Evolutionary conservation across 2,797 vertebrate species (phyloP), one percentile per base, ranked within the genome.

Genomic region (Acipenser ruthenus): DNA sequence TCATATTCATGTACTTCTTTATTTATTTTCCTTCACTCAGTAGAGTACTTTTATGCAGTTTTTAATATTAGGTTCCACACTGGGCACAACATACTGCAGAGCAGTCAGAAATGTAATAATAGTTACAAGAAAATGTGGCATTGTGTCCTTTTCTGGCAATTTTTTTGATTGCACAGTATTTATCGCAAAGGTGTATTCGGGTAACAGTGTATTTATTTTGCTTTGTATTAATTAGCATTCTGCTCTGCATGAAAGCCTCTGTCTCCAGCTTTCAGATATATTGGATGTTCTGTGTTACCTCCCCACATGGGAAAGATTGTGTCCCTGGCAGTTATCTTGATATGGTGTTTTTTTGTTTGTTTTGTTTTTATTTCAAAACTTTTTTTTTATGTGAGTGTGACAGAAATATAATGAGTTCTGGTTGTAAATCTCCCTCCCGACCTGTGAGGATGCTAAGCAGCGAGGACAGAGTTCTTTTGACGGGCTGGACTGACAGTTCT

Each of bases 81-180:
- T 37, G 23, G 23, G 23, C 2, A 37, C 23, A 37, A 37, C 2
- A 4, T 37, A 37, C 23, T 37, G 23, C 23, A 37, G 23, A 37
- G 23, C 23, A 37, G 23, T 37, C 23, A 37, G 23, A 37, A 37
- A 67, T n/a, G 10, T 58, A 4, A 58, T 58, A n/a, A 58, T 13
- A 58, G 55, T 81, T 80, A 37, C 49, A 12, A 65, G 67, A 66
- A 74, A 82, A 84, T 87, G 82, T 81, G 80, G 86, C 75, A 83
- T 75, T 73, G 75, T 79, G 77, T 84, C 78, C 78, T 83, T 79
- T 80, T 80, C 73, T 79, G 72, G 76, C 82, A 85, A 84, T 89
- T 84, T 86, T 83, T 72, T 63, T 50, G 66, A 73, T 69, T 59
- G 71, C 13, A 8, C 74, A 68, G 70, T 80, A 85, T 87, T 85